Percentiles rank a stretch among this genome's conserved stretches.
These are phyloP conservation scores for Laupala kohalensis DNA, from an alignment of 1,140 invertebrate species.

Conservation along the genomic window DNA sequence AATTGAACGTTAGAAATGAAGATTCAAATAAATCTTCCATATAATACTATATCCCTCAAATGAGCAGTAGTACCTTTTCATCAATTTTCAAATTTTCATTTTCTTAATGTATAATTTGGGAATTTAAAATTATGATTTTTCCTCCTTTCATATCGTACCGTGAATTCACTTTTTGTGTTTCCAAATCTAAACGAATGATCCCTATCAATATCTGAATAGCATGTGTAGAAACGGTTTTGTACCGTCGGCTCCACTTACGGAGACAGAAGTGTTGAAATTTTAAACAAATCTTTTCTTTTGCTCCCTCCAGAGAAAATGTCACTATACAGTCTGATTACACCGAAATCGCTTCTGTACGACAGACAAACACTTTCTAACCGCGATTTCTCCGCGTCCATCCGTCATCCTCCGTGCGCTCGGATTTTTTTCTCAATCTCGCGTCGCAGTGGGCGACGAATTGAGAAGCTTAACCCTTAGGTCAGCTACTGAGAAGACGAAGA, in stretches of 20 bases:
- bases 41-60: not conserved
- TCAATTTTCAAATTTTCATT: not conserved
- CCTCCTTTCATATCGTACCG: not conserved
- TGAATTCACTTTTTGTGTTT: not conserved
- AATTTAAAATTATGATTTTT: not conserved
- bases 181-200: not conserved
- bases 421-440: not conserved
- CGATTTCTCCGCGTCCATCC: not conserved
- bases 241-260: not conserved
- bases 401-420: too few relatives aligned
- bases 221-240: not conserved
- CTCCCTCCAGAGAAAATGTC: too few relatives aligned
- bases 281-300: too few relatives aligned
- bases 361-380: not conserved
- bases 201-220: not conserved
- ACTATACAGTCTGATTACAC: too few relatives aligned
- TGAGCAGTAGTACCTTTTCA: not conserved
- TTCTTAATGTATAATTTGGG: not conserved
- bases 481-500: not conserved
- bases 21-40: not conserved
- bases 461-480: not conserved
- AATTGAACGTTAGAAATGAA: not conserved
- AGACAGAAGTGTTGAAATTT: too few relatives aligned
- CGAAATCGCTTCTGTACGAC: too few relatives aligned
- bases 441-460: not conserved